Evolutionary conservation across 1,140 invertebrate genomes (phyloP), one percentile per base, ranked within the genome.

Genomic region (Pseudoatta argentina): DNA sequence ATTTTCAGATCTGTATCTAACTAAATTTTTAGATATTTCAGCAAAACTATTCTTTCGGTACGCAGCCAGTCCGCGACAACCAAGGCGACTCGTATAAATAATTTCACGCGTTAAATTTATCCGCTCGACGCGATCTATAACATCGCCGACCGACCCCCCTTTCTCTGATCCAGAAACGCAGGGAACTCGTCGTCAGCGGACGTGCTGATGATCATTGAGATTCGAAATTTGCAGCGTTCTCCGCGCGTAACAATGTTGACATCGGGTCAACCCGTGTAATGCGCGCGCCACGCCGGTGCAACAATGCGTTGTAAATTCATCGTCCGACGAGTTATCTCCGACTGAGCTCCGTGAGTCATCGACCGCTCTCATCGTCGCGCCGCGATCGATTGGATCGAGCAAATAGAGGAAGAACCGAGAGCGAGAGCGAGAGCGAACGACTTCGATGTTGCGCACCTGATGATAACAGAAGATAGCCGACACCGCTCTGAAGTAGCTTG

Each of bases 401-500:
- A 48, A 71, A 79, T 86, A 30, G n/a, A 48, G 39, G 53, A 12
- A 48, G 53, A 12, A 48, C 34, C 2, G 6, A 4, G 3, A 27
- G 24, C 24, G 24, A 24, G 63, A 78, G 44, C 21, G 21, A 78
- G 69, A 51, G 48, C 48, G 14, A 12, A 55, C 71, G 44, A 24
- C 48, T 39, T 44, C 14, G 44, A 86, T 87, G 86, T 24, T 59
- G 72, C 91, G 76, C 93, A 95, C 94, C 94, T 94, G 94, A 93
- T 94, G 94, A 93, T 86, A 93, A 92, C 44, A 94, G 91, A 57
- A 94, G 89, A 88, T 93, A 94, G 85, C 91, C 91, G 90, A 93
- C 91, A 76, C 93, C 89, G 63, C 91, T 91, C 67, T 92, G 91
- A 7, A 94, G 92, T 16, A 94, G 91, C 72, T 94, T 91, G 89